phyloP scores from a whole-genome alignment of 1,140 invertebrate genomes.

The Gryon sp. region DNA sequence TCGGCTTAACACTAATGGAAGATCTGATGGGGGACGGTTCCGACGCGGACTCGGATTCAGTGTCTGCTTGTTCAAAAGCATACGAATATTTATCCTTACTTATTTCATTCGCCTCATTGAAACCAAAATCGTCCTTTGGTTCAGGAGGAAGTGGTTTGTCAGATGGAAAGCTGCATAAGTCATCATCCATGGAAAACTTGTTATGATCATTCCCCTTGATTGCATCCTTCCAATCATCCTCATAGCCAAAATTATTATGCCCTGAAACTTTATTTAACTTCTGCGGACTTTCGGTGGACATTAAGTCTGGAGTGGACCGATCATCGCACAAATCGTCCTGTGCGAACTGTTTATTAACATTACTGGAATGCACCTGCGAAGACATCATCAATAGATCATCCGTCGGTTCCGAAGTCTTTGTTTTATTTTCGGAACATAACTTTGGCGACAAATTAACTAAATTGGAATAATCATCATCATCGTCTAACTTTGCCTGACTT shows the following conservation, averaged over 20 bases:
- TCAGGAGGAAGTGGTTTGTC: constrained; percentile 44
- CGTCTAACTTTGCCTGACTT: constrained; percentile 15
- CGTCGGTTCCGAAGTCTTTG: constrained; percentile 7
- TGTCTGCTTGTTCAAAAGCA: constrained; percentile 52
- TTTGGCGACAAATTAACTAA: constrained; percentile 6
- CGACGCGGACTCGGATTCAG: constrained; percentile 72
- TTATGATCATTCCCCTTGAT: constrained; percentile 9
- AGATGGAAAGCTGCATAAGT: constrained; percentile 15
- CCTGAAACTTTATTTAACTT: neutral
- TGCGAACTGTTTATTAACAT: neutral
- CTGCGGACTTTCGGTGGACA: constrained; percentile 30
- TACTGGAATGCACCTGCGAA: neutral
- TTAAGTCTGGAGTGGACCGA: constrained; percentile 19
- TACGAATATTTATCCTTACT: constrained; percentile 21
- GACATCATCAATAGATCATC: constrained; percentile 24
- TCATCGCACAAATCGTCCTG: constrained; percentile 16
- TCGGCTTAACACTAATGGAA: constrained; percentile 37
- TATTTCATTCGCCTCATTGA: neutral
- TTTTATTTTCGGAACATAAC: neutral
- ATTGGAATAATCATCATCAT: constrained; percentile 29
- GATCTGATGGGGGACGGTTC: constrained; percentile 71
- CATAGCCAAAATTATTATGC: constrained; percentile 7
- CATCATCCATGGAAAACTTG: constrained; percentile 14
- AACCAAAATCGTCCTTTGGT: constrained; percentile 31
- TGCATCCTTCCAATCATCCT: constrained; percentile 37